phyloP scores from a whole-genome alignment of 2,797 vertebrate species.

The Protonibea diacanthus region DNA sequence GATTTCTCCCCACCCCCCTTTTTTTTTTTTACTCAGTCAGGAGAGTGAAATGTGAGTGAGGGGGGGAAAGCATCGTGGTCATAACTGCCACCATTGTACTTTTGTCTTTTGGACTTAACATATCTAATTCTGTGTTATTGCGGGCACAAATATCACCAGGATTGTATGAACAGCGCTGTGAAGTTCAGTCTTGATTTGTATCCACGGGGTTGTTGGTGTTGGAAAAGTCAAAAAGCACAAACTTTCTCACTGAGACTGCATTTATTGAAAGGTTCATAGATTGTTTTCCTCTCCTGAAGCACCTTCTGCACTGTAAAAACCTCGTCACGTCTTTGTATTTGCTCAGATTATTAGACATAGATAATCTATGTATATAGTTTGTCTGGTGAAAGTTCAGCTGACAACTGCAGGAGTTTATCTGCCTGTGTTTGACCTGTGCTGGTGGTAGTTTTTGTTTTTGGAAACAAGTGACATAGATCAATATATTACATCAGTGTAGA shows the following conservation, averaged over 20 bases:
- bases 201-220: neutral
- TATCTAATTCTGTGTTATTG: neutral
- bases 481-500: neutral
- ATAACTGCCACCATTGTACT: constrained; percentile 13
- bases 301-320: neutral
- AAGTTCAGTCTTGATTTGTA: neutral
- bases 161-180: neutral
- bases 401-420: neutral
- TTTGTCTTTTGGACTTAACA: neutral
- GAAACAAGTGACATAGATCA: neutral
- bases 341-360: neutral
- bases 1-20: constrained; percentile 28
- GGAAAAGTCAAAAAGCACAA: neutral
- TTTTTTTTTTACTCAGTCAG: neutral
- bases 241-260: neutral
- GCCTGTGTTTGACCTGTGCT: constrained; percentile 5
- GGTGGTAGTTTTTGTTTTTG: constrained; percentile 1
- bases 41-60: constrained; percentile 45
- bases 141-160: neutral
- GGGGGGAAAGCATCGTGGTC: constrained; percentile 9
- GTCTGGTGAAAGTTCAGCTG: constrained; percentile 41
- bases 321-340: neutral
- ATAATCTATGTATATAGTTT: constrained; percentile 7
- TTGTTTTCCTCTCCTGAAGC: neutral
- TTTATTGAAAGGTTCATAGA: neutral